These are phyloP conservation scores for Drosophila elegans DNA, from an alignment of 1,140 invertebrate species.

Conservation along the genomic window DNA sequence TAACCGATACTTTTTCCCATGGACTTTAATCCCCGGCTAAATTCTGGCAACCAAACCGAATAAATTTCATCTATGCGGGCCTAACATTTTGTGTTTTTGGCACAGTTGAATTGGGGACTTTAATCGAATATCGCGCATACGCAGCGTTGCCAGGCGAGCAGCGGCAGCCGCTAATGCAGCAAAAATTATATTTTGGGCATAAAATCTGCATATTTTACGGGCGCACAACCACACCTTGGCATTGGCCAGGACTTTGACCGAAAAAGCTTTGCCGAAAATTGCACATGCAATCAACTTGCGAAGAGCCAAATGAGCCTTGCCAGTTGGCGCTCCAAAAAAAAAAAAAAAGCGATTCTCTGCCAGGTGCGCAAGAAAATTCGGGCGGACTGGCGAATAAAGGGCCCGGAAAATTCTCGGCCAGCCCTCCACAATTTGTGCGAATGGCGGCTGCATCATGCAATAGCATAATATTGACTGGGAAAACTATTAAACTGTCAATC, in stretches of 20 bases:
- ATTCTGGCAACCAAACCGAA: not conserved
- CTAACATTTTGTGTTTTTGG: constrained; percentile 1
- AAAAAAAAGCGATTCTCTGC: not conserved
- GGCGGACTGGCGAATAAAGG: not conserved
- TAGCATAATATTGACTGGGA: constrained; percentile 74
- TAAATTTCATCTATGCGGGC: not conserved
- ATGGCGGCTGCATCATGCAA: constrained; percentile 62
- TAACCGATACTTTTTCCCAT: constrained; percentile 15
- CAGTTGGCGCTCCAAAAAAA: constrained; percentile 21
- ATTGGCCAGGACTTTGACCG: constrained; percentile 18
- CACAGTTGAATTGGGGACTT: not conserved
- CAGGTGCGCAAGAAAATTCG: constrained; percentile 5
- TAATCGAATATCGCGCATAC: constrained; percentile 68
- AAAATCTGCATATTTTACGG: constrained; percentile 68
- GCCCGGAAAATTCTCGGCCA: constrained; percentile 1
- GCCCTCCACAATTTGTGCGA: constrained; percentile 1
- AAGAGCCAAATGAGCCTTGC: constrained; percentile 71
- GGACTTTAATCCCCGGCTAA: constrained; percentile 12
- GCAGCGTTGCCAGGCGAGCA: constrained; percentile 41
- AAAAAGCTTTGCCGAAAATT: constrained; percentile 61
- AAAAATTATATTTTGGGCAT: constrained; percentile 66
- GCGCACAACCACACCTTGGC: constrained; percentile 10
- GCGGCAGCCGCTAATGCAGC: constrained; percentile 59
- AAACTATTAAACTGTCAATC: constrained; percentile 81
- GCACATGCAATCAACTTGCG: constrained; percentile 76